A percentile compares a stretch with the other conserved stretches of the same genome.
phyloP scores from a whole-genome alignment of 2,888 invertebrate species.

The Hypomecis punctinalis region DNA sequence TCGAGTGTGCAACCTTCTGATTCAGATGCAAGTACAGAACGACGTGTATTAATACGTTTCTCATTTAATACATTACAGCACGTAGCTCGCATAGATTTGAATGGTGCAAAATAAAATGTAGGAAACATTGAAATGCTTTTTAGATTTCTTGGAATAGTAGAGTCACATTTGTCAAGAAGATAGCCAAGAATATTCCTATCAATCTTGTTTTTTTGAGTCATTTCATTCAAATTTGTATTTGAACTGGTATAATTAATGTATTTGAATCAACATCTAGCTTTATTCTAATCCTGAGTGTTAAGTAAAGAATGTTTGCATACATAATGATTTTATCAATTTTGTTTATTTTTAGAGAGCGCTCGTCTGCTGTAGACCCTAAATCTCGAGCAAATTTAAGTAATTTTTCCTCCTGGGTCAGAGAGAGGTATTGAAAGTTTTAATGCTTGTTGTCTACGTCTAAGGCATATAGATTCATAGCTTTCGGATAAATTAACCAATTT shows the following conservation, averaged over 20 bases:
- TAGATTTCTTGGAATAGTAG: slow-evolving; percentile 5
- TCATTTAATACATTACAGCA: slow-evolving; percentile 13
- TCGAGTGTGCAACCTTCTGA: slow-evolving; percentile 9
- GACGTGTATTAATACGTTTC: slow-evolving; percentile 23
- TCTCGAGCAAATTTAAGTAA: too few relatives aligned
- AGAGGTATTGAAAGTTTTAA: too few relatives aligned
- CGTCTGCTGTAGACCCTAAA: too few relatives aligned
- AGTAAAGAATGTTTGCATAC: too few relatives aligned
- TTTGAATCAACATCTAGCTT: too few relatives aligned
- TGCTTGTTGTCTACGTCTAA: too few relatives aligned
- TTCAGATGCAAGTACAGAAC: slow-evolving; percentile 12
- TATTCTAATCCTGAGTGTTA: too few relatives aligned
- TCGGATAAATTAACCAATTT: too few relatives aligned
- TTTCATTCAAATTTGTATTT: not conserved
- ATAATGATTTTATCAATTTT: too few relatives aligned
- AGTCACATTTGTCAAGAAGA: slow-evolving; percentile 10
- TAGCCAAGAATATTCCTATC: not conserved
- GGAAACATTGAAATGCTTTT: slow-evolving; percentile 24
- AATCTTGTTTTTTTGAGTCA: slow-evolving; percentile 1
- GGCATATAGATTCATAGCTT: too few relatives aligned
- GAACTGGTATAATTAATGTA: not conserved
- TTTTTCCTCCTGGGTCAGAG: too few relatives aligned
- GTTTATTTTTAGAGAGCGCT: too few relatives aligned
- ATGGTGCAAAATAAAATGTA: slow-evolving; percentile 12
- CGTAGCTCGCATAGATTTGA: slow-evolving; percentile 15